Percentiles rank a stretch among this genome's conserved stretches.
Conservation (phyloP, 2,113 vertebrate species). For the Eurystomus gularis region DNA sequence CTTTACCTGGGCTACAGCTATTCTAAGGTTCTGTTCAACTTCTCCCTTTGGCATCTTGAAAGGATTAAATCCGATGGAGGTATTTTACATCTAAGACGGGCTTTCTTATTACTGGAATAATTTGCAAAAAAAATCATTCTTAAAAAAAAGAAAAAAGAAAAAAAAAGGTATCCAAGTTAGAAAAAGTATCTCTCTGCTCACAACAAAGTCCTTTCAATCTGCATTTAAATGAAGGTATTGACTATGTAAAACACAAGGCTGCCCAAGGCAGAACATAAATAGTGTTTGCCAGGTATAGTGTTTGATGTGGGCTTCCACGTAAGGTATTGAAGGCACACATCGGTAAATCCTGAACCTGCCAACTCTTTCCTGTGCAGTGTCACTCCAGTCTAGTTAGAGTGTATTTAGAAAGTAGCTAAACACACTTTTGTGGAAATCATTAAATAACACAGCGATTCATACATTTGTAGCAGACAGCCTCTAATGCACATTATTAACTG, state of each 20-base stretch:
- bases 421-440: conserved; percentile 52
- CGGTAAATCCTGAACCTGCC: conserved; percentile 38
- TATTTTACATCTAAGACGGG: not conserved
- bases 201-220: conserved; percentile 7
- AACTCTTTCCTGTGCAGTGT: conserved; percentile 32
- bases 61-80: not conserved
- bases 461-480: conserved; percentile 49
- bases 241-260: conserved; percentile 21
- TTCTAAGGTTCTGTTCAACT: not conserved
- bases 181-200: not conserved
- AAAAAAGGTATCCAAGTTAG: not conserved
- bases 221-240: conserved; percentile 28
- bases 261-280: not conserved
- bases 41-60: not conserved
- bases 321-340: conserved; percentile 15
- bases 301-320: conserved; percentile 5
- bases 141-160: not conserved
- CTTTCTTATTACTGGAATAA: not conserved
- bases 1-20: not conserved
- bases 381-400: conserved; percentile 56
- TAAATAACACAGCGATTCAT: conserved; percentile 55
- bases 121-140: not conserved
- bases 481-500: conserved; percentile 56
- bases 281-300: conserved; percentile 5
- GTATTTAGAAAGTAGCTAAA: conserved; percentile 58